Evolutionary conservation across 2,888 invertebrate species (phyloP).

Genomic region (Coelogynopora nodosa): DNA sequence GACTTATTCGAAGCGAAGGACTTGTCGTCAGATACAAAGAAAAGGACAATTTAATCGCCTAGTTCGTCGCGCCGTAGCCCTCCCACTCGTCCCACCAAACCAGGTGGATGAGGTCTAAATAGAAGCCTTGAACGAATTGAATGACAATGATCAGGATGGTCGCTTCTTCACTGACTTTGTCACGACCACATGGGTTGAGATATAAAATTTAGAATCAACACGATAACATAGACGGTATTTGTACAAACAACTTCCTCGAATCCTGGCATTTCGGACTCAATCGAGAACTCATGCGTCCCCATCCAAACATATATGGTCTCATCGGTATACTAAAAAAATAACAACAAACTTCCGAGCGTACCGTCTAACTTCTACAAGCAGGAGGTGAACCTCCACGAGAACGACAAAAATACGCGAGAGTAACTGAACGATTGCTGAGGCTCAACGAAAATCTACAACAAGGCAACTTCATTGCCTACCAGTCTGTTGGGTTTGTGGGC

Average conservation of each 20-base stretch:
- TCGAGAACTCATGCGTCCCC: neutral
- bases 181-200: neutral
- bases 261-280: neutral
- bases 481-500: neutral
- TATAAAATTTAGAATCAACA: neutral
- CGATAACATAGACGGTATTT: neutral
- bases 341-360: neutral
- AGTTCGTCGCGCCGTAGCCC: neutral
- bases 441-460: neutral
- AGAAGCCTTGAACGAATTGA: neutral
- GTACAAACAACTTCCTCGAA: neutral
- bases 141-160: neutral
- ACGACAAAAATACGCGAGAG: neutral
- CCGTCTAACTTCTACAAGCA: neutral
- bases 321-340: neutral
- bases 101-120: neutral
- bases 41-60: neutral
- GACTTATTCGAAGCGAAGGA: neutral
- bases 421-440: neutral
- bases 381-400: neutral
- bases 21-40: neutral
- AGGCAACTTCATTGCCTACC: neutral
- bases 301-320: neutral
- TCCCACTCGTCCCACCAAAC: neutral
- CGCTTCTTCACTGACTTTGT: neutral